Conservation (phyloP, 2,888 invertebrate genomes). For the Protonemura montana region DNA sequence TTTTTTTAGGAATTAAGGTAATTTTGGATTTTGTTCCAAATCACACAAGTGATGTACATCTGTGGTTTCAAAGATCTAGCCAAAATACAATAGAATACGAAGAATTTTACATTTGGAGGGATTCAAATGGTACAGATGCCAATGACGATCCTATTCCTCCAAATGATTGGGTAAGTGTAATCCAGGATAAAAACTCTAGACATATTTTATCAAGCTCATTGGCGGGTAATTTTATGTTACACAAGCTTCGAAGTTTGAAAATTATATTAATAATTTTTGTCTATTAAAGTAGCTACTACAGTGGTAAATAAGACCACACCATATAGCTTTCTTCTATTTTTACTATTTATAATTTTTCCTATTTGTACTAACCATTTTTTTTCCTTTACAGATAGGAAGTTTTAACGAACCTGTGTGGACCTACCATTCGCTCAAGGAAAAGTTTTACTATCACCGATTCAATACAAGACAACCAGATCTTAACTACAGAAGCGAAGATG, state of each 20-base stretch:
- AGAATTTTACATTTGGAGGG: conserved; percentile 79
- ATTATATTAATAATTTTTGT: too few relatives aligned
- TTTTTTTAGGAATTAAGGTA: conserved; percentile 64
- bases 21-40: conserved; percentile 61
- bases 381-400: conserved; percentile 56
- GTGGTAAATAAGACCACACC: too few relatives aligned
- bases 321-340: too few relatives aligned
- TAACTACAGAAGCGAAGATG: conserved; percentile 60
- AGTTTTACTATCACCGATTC: conserved; percentile 66
- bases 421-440: conserved; percentile 56
- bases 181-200: too few relatives aligned
- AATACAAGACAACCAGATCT: conserved; percentile 64
- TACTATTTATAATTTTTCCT: too few relatives aligned
- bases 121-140: conserved; percentile 50
- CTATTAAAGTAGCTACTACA: too few relatives aligned
- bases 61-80: conserved; percentile 81
- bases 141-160: conserved; percentile 59
- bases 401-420: conserved; percentile 65
- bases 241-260: too few relatives aligned
- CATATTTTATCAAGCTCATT: too few relatives aligned
- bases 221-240: too few relatives aligned
- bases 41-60: conserved; percentile 74
- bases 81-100: conserved; percentile 67
- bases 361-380: neutral
- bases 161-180: conserved; percentile 62